Evolutionary conservation across 1,140 invertebrate genomes (phyloP).

Genomic region (Hetaerina americana): DNA sequence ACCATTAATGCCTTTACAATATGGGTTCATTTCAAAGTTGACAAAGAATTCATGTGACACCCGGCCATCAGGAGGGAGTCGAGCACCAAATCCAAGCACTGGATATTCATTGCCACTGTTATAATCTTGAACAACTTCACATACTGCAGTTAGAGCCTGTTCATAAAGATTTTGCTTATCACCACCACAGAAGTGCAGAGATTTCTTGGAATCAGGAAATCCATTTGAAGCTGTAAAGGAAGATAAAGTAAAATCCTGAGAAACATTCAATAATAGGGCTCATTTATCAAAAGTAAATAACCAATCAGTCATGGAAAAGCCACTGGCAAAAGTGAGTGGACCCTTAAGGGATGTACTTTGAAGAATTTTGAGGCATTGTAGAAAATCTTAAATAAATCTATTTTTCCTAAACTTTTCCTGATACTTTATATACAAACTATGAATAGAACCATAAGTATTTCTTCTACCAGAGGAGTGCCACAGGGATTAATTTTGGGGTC

Average conservation of each 20-base stretch:
- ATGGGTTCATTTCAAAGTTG: slow-evolving; percentile 44
- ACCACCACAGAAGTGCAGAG: slow-evolving; percentile 41
- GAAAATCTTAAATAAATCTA: no score
- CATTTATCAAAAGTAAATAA: not conserved
- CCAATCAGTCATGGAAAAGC: no score
- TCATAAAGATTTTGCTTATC: slow-evolving; percentile 39
- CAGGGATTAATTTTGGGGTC: no score
- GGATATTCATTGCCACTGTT: slow-evolving; percentile 40
- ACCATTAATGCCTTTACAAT: slow-evolving; percentile 34
- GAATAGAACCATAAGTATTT: no score
- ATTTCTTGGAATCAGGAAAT: slow-evolving; percentile 36
- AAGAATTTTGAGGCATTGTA: no score
- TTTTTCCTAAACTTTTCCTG: no score
- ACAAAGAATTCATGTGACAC: slow-evolving; percentile 45
- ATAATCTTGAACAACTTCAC: slow-evolving; percentile 52
- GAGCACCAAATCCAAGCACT: slow-evolving; percentile 41
- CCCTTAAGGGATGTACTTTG: no score
- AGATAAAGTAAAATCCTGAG: slow-evolving; percentile 11
- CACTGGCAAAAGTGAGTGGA: no score
- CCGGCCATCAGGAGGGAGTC: slow-evolving; percentile 34
- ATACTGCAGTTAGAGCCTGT: slow-evolving; percentile 42
- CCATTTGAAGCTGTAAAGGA: slow-evolving; percentile 43
- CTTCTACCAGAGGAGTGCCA: no score
- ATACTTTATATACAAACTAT: no score
- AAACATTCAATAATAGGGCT: not conserved